Evolutionary conservation across 2,797 vertebrate genomes (phyloP), one percentile per base, ranked within the genome.

Genomic region (Pelochelys cantorii): DNA sequence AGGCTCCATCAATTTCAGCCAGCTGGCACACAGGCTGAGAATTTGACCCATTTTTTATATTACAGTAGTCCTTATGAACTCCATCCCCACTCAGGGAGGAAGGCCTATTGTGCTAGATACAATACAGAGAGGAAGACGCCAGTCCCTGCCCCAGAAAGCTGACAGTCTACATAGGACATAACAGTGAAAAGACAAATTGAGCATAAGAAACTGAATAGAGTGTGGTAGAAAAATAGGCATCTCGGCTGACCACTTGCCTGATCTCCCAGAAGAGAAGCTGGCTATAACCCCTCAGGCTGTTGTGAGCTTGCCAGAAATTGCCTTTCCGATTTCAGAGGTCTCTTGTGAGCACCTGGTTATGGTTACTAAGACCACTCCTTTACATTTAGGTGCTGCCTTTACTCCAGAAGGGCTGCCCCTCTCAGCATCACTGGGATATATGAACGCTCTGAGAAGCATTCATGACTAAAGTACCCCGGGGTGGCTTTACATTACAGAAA

Each of bases 201-300:
- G 53, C 18, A 0, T 6, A 6, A 42, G 25, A 90, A 48, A 23
- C 23, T 0, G 0, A 84, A 6, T 1, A 10, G 14, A 1, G 3
- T 17, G 86, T 23, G 13, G 6, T 62, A 56, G 79, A 48, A 53
- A 2, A 37, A 27, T 2, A 5, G 5, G n/a, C 6, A 54, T 22
- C 37, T 8, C 5, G 56, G 77, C 65, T 74, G 90, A 29, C 42
- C 11, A 0, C 59, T 75, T 83, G n/a, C 22, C 42, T 22, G 3
- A 8, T 27, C 18, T 88, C 53, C 14, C 22, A 8, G 57, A 53
- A 23, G 12, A 53, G 31, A 12, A 13, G 10, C 52, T 4, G 7
- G 8, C 34, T 34, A 48, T 52, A 77, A 29, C 42, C 12, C 74
- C 25, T 77, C 25, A 52, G 74, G 74, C 42, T 52, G 74, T 23